A percentile compares a stretch with the other conserved stretches of the same genome.
Conservation (phyloP, 2,888 invertebrate genomes). For the Eupithecia pulchellata region DNA sequence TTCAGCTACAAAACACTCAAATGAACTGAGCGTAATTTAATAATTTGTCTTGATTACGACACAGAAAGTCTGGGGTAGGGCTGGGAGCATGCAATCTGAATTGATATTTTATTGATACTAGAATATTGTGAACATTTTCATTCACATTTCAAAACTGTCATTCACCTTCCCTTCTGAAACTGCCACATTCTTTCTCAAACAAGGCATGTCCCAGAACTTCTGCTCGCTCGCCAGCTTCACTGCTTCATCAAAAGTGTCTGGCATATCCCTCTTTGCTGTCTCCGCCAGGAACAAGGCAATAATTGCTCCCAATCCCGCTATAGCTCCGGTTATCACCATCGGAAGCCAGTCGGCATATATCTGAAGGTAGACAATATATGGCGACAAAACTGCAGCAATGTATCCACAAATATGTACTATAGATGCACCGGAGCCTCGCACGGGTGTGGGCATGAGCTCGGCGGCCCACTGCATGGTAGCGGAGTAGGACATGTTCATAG, state of each 20-base stretch:
- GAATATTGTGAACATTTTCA: neutral
- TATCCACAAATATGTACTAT: slow-evolving; percentile 65
- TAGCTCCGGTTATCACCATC: slow-evolving; percentile 55
- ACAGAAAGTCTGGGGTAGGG: neutral
- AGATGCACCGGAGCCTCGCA: slow-evolving; percentile 63
- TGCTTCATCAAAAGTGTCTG: slow-evolving; percentile 72
- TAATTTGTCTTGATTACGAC: neutral
- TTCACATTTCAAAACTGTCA: slow-evolving; percentile 46
- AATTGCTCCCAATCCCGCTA: slow-evolving; percentile 54
- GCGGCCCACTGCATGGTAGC: slow-evolving; percentile 65
- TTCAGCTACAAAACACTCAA: neutral
- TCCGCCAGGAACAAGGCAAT: slow-evolving; percentile 65
- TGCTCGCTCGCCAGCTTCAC: slow-evolving; percentile 60
- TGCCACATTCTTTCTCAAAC: slow-evolving; percentile 47
- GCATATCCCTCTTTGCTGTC: slow-evolving; percentile 69
- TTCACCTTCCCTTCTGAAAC: slow-evolving; percentile 44
- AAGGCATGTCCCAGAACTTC: slow-evolving; percentile 64
- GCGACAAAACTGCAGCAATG: slow-evolving; percentile 60
- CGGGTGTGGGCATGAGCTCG: slow-evolving; percentile 64
- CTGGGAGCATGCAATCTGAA: neutral
- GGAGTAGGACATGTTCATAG: slow-evolving; percentile 62
- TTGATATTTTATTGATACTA: neutral
- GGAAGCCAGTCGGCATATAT: slow-evolving; percentile 64
- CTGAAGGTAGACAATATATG: slow-evolving; percentile 68
- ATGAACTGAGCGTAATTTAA: neutral